These are phyloP conservation scores for Albula glossodonta DNA, from an alignment of 2,113 vertebrate genomes.

Conservation along the genomic window DNA sequence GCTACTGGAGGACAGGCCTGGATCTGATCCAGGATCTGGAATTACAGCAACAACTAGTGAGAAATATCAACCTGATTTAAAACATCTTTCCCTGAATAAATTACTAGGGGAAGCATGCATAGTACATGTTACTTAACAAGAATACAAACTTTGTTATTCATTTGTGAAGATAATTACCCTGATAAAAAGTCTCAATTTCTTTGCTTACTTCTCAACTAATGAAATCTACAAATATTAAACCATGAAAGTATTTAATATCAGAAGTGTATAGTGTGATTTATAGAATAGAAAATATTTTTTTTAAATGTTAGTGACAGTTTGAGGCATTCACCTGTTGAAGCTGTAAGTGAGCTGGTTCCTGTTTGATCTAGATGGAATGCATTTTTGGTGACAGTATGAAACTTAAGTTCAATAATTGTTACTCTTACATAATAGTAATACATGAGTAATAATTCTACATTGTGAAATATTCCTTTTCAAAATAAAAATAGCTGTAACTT, in stretches of 20 bases:
- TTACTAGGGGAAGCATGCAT: conserved; percentile 16
- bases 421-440: too few relatives aligned
- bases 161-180: conserved; percentile 20
- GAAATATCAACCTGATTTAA: conserved; percentile 35
- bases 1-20: conserved; percentile 34
- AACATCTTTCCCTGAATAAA: conserved; percentile 16
- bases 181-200: background rate
- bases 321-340: conserved; percentile 42
- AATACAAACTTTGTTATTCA: background rate
- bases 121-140: background rate
- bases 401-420: too few relatives aligned
- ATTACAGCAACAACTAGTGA: conserved; percentile 15
- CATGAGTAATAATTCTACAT: too few relatives aligned
- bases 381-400: conserved; percentile 33
- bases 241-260: background rate
- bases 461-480: too few relatives aligned
- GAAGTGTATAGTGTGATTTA: background rate
- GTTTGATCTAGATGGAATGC: conserved; percentile 43
- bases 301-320: background rate
- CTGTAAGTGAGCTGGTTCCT: conserved; percentile 35
- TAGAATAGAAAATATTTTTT: background rate
- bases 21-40: conserved; percentile 47
- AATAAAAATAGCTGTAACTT: too few relatives aligned
- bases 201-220: background rate
- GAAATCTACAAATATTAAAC: too few relatives aligned